Conservation (phyloP, 1,140 invertebrate species). For the Caenorhabditis elegans region DNA sequence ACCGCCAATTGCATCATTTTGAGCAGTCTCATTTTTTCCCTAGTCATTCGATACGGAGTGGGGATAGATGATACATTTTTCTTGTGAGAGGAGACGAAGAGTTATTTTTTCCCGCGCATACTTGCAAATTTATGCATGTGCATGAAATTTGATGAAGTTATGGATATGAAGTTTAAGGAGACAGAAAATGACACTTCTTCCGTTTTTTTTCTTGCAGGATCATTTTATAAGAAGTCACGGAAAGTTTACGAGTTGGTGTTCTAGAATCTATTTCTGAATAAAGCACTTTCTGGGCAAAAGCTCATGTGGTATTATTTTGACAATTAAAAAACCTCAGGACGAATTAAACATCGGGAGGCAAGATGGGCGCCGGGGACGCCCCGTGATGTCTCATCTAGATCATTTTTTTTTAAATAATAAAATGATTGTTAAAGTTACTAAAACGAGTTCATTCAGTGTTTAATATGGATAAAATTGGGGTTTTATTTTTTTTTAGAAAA, state of each 20-base stretch:
- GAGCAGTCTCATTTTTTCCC: background rate
- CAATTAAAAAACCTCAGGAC: too few relatives aligned
- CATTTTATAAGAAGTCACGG: background rate
- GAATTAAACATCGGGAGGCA: too few relatives aligned
- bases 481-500: too few relatives aligned
- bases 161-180: background rate
- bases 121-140: slow-evolving; percentile 19
- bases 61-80: background rate
- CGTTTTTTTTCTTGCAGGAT: background rate
- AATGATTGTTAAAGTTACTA: too few relatives aligned
- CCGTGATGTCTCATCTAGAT: too few relatives aligned
- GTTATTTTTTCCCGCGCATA: background rate
- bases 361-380: too few relatives aligned
- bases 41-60: slow-evolving; percentile 6
- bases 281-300: too few relatives aligned
- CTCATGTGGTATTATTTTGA: too few relatives aligned
- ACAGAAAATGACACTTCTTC: background rate
- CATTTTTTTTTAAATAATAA: too few relatives aligned
- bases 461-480: too few relatives aligned
- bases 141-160: background rate
- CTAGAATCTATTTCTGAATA: too few relatives aligned
- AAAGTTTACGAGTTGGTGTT: background rate
- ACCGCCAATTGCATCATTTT: background rate
- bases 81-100: background rate
- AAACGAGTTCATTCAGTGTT: too few relatives aligned